These are phyloP conservation scores for Chouioia cunea DNA, from an alignment of 2,888 invertebrate species.

Conservation along the genomic window DNA sequence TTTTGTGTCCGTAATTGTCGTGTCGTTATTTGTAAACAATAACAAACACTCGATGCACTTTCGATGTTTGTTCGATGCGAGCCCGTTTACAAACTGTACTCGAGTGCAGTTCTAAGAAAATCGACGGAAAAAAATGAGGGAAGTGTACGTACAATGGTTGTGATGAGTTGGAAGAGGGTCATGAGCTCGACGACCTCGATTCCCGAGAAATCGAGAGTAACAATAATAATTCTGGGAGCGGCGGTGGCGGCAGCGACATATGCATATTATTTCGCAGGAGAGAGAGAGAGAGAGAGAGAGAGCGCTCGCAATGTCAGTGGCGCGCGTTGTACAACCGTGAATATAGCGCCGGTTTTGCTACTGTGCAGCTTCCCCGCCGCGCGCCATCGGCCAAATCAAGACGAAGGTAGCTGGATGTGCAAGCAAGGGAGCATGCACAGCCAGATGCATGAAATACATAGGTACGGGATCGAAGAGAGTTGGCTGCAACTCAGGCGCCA, in stretches of 20 bases:
- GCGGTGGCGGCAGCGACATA: constrained; percentile 44
- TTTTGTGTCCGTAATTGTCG: not conserved
- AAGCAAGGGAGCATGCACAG: no score
- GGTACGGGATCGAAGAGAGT: no score
- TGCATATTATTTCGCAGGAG: not conserved
- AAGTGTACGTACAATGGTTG: not conserved
- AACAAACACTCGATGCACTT: not conserved
- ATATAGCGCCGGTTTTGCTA: constrained; percentile 9
- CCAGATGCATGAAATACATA: no score
- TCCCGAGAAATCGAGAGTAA: constrained; percentile 47
- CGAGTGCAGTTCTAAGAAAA: constrained; percentile 34
- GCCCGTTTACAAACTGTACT: constrained; percentile 42
- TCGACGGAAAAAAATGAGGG: constrained; percentile 23
- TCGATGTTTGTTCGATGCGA: constrained; percentile 12
- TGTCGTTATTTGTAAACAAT: constrained; percentile 9
- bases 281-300: not conserved
- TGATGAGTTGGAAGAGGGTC: not conserved
- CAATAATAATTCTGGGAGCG: constrained; percentile 49
- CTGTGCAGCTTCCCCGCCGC: not conserved
- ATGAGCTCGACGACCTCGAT: not conserved
- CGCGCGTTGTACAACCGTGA: constrained; percentile 48
- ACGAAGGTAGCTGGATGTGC: no score
- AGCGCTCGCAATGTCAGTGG: constrained; percentile 46
- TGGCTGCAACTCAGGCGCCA: constrained; percentile 20
- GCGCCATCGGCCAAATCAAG: no score